phyloP scores from a whole-genome alignment of 1,140 invertebrate genomes.

The Cyrtorhinus lividipennis region DNA sequence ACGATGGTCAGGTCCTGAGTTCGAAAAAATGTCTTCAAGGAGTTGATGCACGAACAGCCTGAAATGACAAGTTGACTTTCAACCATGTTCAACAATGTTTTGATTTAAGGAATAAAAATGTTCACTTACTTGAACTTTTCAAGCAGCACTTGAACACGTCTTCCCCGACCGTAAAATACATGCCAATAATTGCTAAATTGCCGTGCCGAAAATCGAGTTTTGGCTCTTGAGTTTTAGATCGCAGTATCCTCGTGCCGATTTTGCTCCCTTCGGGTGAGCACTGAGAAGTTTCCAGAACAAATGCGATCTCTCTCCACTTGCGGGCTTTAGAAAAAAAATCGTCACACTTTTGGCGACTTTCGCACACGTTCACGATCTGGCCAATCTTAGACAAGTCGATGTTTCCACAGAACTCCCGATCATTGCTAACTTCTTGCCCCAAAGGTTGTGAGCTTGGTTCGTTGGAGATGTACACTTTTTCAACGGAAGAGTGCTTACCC shows the following conservation, averaged over 20 bases:
- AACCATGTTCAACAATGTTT: no score
- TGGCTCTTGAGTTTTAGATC: not conserved
- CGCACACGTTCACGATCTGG: not conserved
- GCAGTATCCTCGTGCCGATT: not conserved
- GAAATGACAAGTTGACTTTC: not conserved
- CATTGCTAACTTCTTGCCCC: not conserved
- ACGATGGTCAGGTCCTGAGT: slow-evolving; percentile 6
- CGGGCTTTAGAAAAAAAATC: no score
- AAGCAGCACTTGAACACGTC: slow-evolving; percentile 15
- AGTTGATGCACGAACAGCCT: not conserved
- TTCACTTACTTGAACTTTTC: slow-evolving; percentile 15
- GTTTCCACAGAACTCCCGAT: not conserved
- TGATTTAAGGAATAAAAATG: no score
- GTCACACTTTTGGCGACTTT: no score
- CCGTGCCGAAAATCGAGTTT: slow-evolving; percentile 7
- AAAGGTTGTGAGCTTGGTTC: not conserved
- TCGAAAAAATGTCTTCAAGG: slow-evolving; percentile 13
- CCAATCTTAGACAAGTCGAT: not conserved
- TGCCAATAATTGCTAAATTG: slow-evolving; percentile 9
- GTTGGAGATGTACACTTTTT: no score
- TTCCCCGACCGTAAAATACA: slow-evolving; percentile 12
- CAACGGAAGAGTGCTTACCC: not conserved
- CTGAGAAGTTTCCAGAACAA: not conserved
- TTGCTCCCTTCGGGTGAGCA: not conserved
- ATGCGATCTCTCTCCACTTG: not conserved